Base-by-base conservation (phyloP, 92 coral and sea anemone genomes). In the Phenganax subtilis region DNA sequence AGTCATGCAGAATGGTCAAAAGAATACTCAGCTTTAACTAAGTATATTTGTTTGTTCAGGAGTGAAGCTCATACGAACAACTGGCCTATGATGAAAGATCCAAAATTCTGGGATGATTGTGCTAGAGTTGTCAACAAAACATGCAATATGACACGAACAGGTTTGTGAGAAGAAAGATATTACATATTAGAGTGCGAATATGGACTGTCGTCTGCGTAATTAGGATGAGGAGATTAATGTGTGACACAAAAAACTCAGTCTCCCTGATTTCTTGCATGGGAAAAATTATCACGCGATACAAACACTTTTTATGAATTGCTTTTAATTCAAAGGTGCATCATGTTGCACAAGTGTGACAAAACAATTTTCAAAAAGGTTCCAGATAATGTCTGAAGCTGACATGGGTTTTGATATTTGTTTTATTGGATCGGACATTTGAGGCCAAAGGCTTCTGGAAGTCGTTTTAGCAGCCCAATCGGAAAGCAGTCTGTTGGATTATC, bases 141-240 rank as follows among this genome's bases (percentile, higher is more conserved):
- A 17, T 86, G 87, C 80, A 86, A 84, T 25, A 84, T 86, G 10
- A n/a, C 89, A 51, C 44, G 91, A 59, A 78, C 91, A 86, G 91
- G 91, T 88, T 57, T 30, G 82, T 27, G 47, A 72, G n/a, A n/a
- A n/a, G n/a, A n/a, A n/a, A n/a, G n/a, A n/a, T 60, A 60, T n/a
- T n/a, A n/a, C n/a, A n/a, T n/a, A n/a, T n/a, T n/a, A n/a, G n/a
- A n/a, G n/a, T n/a, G n/a, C n/a, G n/a, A n/a, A n/a, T n/a, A n/a
- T n/a, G n/a, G n/a, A n/a, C n/a, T n/a, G n/a, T n/a, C n/a, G n/a
- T n/a, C n/a, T n/a, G n/a, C n/a, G n/a, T n/a, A n/a, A n/a, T n/a
- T n/a, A n/a, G n/a, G n/a, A n/a, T n/a, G n/a, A n/a, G n/a, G n/a
- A n/a, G n/a, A n/a, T n/a, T n/a, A n/a, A n/a, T n/a, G n/a, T n/a